Percentiles rank a stretch among this genome's conserved stretches.
Conservation (phyloP, 2,797 vertebrate genomes). For the Lacerta agilis region DNA sequence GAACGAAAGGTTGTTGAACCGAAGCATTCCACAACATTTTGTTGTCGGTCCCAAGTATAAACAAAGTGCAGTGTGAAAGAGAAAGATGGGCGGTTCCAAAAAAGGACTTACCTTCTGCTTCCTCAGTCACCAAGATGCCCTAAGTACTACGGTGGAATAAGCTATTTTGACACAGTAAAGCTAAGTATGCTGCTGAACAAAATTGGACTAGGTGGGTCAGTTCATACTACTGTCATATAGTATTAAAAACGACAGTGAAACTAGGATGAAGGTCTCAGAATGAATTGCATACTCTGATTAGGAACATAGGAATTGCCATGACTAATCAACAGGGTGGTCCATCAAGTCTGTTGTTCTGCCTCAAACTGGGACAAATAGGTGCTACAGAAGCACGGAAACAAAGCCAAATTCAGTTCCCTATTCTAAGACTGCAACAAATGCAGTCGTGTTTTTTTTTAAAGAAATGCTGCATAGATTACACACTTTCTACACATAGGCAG, state of each 20-base stretch:
- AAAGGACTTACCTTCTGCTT: fast-evolving
- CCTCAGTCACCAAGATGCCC: background rate
- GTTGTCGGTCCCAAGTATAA: background rate
- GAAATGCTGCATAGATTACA: background rate
- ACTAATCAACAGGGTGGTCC: background rate
- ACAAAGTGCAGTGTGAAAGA: background rate
- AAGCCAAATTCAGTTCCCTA: background rate
- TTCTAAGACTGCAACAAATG: background rate
- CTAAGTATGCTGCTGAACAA: background rate
- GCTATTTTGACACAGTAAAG: conserved; percentile 24
- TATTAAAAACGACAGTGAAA: conserved; percentile 24
- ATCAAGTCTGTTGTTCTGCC: background rate
- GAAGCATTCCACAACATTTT: background rate
- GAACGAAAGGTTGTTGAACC: background rate
- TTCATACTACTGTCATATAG: background rate
- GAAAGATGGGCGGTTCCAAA: background rate
- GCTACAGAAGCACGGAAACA: background rate
- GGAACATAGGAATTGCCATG: conserved; percentile 19
- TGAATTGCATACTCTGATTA: background rate
- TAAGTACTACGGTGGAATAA: background rate
- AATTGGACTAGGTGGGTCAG: background rate
- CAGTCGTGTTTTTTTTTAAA: too few relatives aligned
- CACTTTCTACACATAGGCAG: background rate
- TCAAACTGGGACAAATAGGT: background rate
- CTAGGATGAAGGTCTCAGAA: conserved; percentile 18